Evolutionary conservation across 2,888 invertebrate genomes (phyloP), one percentile per base, ranked within the genome.

Genomic region (Conomelus anceps): DNA sequence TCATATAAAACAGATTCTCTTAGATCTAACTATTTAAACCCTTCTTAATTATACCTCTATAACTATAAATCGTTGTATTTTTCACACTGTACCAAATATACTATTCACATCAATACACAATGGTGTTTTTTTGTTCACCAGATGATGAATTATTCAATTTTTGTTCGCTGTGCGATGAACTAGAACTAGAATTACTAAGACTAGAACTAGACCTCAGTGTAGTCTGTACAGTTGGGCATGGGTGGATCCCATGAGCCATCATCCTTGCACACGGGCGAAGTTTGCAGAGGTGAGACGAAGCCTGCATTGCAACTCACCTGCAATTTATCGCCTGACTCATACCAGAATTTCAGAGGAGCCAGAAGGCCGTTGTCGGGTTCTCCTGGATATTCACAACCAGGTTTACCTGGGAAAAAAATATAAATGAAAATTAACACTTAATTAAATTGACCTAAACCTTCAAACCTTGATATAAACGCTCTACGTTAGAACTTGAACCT

Each of bases 321-420:
- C 91, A 96, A 94, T 91, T 95, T 95, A 92, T 96, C 96, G 34
- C 96, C 96, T 20, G 96, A 96, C 92, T 96, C 96, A 93, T 96
- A 96, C 93, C 95, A 95, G 93, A 96, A 96, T 92, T 96, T 96
- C 89, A 96, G 94, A 23, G 96, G 96, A 1, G 95, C 95, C 92
- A 96, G 95, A 89, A 95, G 94, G 6, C 96, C 96, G 92, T 96
- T 96, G 90, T 95, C 95, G 24, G 96, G 96, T 92, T 96, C 96
- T 17, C 96, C 96, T 11, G 96, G 95, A 92, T 96, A 96, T 23
- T 96, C 95, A 93, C 96, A 96, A 92, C 96, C 95, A 84, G 96
- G 95, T 93, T 96, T 96, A 93, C 96, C 96, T 96, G 92, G 1
- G 90, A 89, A 11, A 20, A 23, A 26, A n/a, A n/a, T n/a, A n/a